A percentile compares a stretch with the other conserved stretches of the same genome.
Evolutionary conservation across 1,140 invertebrate genomes (phyloP).

Genomic region (Drosophila eugracilis): DNA sequence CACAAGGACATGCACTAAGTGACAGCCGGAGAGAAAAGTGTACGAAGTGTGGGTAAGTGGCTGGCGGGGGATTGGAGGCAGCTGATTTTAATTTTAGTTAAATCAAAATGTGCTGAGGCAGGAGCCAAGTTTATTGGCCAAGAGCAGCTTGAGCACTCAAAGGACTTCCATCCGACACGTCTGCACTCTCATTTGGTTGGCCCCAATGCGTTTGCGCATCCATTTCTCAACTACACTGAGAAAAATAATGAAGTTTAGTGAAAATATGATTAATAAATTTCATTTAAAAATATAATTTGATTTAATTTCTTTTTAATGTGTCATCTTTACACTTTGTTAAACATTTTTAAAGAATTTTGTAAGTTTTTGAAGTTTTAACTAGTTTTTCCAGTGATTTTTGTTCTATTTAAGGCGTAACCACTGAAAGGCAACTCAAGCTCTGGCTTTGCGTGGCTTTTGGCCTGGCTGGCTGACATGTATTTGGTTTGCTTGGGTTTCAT

Average conservation of each 20-base stretch:
- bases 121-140: slow-evolving; percentile 19
- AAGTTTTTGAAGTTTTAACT: background rate
- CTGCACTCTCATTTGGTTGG: background rate
- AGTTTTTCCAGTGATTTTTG: background rate
- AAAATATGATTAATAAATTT: too few species aligned
- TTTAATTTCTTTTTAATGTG: too few species aligned
- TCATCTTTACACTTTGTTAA: too few species aligned
- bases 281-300: background rate
- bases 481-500: slow-evolving; percentile 29
- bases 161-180: slow-evolving; percentile 12
- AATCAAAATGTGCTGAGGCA: slow-evolving; percentile 64
- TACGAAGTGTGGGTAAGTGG: background rate
- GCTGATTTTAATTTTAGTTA: slow-evolving; percentile 67
- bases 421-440: background rate
- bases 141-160: slow-evolving; percentile 1
- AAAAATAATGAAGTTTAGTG: background rate
- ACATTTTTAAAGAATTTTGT: background rate
- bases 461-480: slow-evolving; percentile 10
- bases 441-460: slow-evolving; percentile 22
- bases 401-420: background rate
- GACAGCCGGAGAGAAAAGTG: slow-evolving; percentile 22
- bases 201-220: slow-evolving; percentile 23
- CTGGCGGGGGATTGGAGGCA: background rate
- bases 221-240: background rate
- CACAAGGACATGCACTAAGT: slow-evolving; percentile 33